These are phyloP conservation scores for Paedocypris micromegethes DNA, from an alignment of 2,797 vertebrate genomes.

Conservation along the genomic window DNA sequence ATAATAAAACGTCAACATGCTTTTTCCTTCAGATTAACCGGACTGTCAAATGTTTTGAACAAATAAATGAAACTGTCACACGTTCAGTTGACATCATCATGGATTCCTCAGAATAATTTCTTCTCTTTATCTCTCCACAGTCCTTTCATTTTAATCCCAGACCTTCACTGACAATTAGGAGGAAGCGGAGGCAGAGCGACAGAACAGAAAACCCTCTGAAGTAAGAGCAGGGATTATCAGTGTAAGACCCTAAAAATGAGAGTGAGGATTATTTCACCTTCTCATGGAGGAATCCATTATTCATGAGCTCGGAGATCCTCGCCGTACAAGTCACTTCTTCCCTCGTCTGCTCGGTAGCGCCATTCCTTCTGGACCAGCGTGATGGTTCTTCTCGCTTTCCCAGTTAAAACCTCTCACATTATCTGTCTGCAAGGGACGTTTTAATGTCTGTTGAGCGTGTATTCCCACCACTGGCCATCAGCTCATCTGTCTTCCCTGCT, in stretches of 20 bases:
- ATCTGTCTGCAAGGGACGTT: slow-evolving; percentile 32
- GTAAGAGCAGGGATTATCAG: slow-evolving; percentile 36
- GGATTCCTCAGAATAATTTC: background rate
- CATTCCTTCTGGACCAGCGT: slow-evolving; percentile 21
- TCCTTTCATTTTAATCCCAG: slow-evolving; percentile 6
- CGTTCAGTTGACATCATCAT: slow-evolving; percentile 5
- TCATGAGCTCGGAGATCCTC: slow-evolving; percentile 26
- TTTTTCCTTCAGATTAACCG: too few species aligned
- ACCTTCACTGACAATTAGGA: slow-evolving; percentile 33
- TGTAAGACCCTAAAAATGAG: slow-evolving; percentile 43
- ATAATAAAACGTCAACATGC: too few species aligned
- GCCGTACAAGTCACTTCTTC: slow-evolving; percentile 24
- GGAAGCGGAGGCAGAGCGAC: slow-evolving; percentile 1
- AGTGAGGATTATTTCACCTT: slow-evolving; percentile 42
- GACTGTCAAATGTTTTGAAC: too few species aligned
- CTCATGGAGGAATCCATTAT: slow-evolving; percentile 41
- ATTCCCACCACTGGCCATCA: slow-evolving; percentile 16
- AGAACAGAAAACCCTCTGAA: slow-evolving; percentile 30
- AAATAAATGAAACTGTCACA: background rate
- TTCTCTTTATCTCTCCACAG: slow-evolving; percentile 12
- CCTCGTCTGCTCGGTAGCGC: slow-evolving; percentile 33
- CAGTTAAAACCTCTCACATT: slow-evolving; percentile 9
- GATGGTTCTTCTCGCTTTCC: slow-evolving; percentile 17
- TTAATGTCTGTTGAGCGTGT: slow-evolving; percentile 29
- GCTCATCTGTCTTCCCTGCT: background rate